These are phyloP conservation scores for Tetanocera ferruginea DNA, from an alignment of 2,888 invertebrate genomes.

Conservation along the genomic window DNA sequence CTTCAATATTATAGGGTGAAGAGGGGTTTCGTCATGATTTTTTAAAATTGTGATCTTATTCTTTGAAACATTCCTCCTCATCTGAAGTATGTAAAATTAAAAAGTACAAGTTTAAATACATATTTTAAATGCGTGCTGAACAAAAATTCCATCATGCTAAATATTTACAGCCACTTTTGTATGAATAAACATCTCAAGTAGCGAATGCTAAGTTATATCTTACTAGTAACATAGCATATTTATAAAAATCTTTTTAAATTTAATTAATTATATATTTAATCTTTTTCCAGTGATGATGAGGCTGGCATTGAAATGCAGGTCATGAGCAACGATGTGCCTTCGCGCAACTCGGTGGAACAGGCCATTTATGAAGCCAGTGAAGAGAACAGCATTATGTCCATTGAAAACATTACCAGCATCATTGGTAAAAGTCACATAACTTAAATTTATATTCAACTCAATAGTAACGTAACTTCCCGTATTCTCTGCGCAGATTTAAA, in stretches of 20 bases:
- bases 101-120: too few relatives aligned
- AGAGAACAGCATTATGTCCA: constrained; percentile 69
- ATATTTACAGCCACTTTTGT: too few relatives aligned
- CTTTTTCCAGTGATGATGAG: constrained; percentile 76
- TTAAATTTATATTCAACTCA: constrained; percentile 14
- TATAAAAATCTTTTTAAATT: neutral
- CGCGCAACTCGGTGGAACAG: constrained; percentile 77
- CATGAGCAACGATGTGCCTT: constrained; percentile 71
- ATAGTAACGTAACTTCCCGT: neutral
- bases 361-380: constrained; percentile 70
- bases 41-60: too few relatives aligned
- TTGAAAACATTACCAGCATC: constrained; percentile 76
- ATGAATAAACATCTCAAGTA: neutral
- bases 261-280: neutral
- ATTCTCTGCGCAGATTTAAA: constrained; percentile 78
- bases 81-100: too few relatives aligned
- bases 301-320: constrained; percentile 88
- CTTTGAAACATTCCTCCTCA: too few relatives aligned
- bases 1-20: too few relatives aligned
- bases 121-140: too few relatives aligned
- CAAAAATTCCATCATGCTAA: too few relatives aligned
- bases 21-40: too few relatives aligned
- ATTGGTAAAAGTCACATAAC: constrained; percentile 72
- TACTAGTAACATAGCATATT: neutral
- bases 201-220: neutral